Percentiles rank a stretch among this genome's conserved stretches.
phyloP scores from a whole-genome alignment of 2,888 invertebrate genomes.

The Parnassius smintheus region DNA sequence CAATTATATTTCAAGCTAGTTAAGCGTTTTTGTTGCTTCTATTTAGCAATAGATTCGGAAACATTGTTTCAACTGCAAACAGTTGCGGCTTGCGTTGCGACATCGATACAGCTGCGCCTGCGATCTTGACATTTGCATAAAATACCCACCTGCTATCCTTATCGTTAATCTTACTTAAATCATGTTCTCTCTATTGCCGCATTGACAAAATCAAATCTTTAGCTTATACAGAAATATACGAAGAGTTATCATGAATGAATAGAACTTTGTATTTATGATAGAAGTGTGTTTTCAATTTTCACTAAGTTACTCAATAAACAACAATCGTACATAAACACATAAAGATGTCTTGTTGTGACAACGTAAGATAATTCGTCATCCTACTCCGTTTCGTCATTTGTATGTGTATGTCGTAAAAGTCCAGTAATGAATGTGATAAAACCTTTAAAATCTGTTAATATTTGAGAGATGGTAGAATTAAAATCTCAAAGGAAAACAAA shows the following conservation, averaged over 20 bases:
- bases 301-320: too few species aligned
- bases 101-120: slow-evolving; percentile 19
- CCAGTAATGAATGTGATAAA: too few species aligned
- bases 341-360: too few species aligned
- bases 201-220: slow-evolving; percentile 3
- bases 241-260: not conserved
- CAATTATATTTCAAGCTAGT: not conserved
- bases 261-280: too few species aligned
- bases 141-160: slow-evolving; percentile 44
- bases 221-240: not conserved
- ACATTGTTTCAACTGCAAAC: slow-evolving; percentile 16
- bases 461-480: too few species aligned
- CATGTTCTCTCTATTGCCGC: not conserved
- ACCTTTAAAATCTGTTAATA: too few species aligned
- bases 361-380: too few species aligned
- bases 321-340: too few species aligned
- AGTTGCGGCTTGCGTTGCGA: slow-evolving; percentile 8
- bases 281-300: too few species aligned
- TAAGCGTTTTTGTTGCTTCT: slow-evolving; percentile 7
- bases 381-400: too few species aligned
- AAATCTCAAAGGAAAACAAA: too few species aligned
- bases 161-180: slow-evolving; percentile 21
- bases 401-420: too few species aligned
- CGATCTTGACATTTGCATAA: slow-evolving; percentile 26
- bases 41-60: slow-evolving; percentile 19